Evolutionary conservation across 2,797 vertebrate genomes (phyloP).

Genomic region (Crocidura indochinensis): DNA sequence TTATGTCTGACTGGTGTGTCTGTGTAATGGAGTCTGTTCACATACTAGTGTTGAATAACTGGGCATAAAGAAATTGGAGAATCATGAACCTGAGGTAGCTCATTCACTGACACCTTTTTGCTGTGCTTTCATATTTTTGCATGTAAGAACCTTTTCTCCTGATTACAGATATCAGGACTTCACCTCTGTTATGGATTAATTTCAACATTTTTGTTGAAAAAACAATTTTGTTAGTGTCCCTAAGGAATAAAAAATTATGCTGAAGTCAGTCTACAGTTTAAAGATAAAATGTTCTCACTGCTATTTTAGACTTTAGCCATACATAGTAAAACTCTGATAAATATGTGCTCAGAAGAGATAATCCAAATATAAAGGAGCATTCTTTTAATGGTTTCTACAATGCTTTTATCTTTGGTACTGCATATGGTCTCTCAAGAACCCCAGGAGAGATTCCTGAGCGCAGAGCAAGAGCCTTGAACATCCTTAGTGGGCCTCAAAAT

Average conservation of each 20-base stretch:
- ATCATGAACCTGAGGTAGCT: background rate
- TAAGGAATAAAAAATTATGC: background rate
- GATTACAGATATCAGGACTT: background rate
- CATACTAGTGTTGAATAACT: background rate
- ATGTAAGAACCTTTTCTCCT: background rate
- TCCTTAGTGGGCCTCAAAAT: no score
- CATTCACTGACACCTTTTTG: background rate
- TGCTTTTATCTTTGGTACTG: no score
- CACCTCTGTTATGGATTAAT: slow-evolving; percentile 44
- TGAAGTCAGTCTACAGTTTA: slow-evolving; percentile 19
- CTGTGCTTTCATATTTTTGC: background rate
- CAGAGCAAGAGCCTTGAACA: no score
- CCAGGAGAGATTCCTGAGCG: no score
- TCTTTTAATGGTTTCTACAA: no score
- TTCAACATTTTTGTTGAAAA: background rate
- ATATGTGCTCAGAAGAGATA: background rate
- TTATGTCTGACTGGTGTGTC: no score
- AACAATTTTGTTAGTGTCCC: slow-evolving; percentile 32
- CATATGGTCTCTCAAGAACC: no score
- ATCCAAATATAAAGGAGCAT: no score
- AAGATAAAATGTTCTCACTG: background rate
- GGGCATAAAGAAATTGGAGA: background rate
- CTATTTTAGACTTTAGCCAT: background rate
- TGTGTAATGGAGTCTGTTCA: no score
- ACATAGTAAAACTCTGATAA: background rate